Conservation (phyloP, 2,888 invertebrate species). For the Julus scandinavius region DNA sequence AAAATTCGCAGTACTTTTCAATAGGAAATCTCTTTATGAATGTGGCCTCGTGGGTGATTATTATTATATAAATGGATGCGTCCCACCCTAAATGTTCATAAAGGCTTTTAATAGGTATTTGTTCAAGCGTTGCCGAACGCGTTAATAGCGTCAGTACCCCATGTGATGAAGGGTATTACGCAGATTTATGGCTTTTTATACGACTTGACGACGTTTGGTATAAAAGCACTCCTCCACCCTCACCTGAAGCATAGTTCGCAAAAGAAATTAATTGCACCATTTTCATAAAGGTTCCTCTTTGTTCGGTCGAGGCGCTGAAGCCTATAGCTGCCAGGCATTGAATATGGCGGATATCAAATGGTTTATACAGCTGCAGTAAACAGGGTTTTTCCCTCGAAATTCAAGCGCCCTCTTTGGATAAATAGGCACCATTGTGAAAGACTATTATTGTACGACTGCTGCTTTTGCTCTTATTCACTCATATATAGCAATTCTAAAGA, state of each 20-base stretch:
- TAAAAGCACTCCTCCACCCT: conserved; percentile 34
- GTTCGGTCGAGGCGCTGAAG: neutral
- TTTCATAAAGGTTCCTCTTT: conserved; percentile 22
- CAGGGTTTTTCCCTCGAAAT: neutral
- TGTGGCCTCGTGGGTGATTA: conserved; percentile 1
- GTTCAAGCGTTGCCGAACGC: conserved; percentile 37
- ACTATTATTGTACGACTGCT: neutral
- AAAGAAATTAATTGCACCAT: neutral
- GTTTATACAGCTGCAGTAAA: neutral
- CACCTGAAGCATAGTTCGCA: neutral
- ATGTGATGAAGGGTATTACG: neutral
- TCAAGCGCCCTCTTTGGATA: neutral
- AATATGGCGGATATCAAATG: neutral
- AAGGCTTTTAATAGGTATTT: conserved; percentile 23
- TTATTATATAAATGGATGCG: conserved; percentile 24
- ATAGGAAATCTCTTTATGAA: neutral
- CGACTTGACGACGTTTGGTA: neutral
- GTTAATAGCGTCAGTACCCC: neutral
- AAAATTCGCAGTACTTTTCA: neutral
- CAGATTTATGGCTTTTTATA: conserved; percentile 39
- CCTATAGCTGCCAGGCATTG: conserved; percentile 11
- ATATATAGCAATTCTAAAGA: neutral
- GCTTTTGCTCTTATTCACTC: neutral
- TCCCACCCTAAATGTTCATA: conserved; percentile 42
- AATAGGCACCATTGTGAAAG: neutral